Evolutionary conservation across 1,140 invertebrate species (phyloP).

Genomic region (Aphelinus atriplicis): DNA sequence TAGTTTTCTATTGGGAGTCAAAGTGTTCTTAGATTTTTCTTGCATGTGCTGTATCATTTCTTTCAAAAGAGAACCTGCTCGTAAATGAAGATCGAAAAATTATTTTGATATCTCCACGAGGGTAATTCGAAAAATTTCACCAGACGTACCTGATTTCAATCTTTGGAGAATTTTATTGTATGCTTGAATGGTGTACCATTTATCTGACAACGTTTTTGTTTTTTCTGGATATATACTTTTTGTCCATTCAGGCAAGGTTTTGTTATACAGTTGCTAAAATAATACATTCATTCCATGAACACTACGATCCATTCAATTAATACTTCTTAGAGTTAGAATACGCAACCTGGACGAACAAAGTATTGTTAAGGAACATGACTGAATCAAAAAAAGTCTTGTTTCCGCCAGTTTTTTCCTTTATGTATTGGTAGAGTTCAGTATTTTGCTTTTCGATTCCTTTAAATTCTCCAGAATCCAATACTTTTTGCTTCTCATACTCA

Average conservation of each 20-base stretch:
- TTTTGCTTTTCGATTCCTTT: conserved; percentile 70
- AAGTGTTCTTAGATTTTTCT: conserved; percentile 57
- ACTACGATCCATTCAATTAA: too few relatives aligned
- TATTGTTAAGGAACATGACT: conserved; percentile 74
- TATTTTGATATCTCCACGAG: conserved; percentile 26
- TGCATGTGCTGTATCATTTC: conserved; percentile 72
- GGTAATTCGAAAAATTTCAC: conserved; percentile 20
- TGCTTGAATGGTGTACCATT: conserved; percentile 67
- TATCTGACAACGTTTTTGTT: conserved; percentile 64
- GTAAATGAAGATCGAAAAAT: conserved; percentile 39
- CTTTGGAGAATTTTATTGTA: conserved; percentile 66
- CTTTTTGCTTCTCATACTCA: conserved; percentile 67
- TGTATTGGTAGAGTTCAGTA: conserved; percentile 72
- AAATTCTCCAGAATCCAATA: conserved; percentile 70
- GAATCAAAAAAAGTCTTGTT: conserved; percentile 66
- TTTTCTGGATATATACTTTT: conserved; percentile 68
- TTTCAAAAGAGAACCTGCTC: conserved; percentile 73
- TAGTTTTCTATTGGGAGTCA: conserved; percentile 70
- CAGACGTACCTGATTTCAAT: conserved; percentile 62
- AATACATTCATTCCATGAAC: conserved; percentile 2
- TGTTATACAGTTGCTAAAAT: conserved; percentile 72
- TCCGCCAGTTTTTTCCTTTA: conserved; percentile 71
- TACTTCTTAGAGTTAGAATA: too few relatives aligned
- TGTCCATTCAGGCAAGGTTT: conserved; percentile 79
- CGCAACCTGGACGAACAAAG: conserved; percentile 74